Percentiles rank a stretch among this genome's conserved stretches.
phyloP scores from a whole-genome alignment of 1,140 invertebrate genomes.

The Anthonomus grandis region DNA sequence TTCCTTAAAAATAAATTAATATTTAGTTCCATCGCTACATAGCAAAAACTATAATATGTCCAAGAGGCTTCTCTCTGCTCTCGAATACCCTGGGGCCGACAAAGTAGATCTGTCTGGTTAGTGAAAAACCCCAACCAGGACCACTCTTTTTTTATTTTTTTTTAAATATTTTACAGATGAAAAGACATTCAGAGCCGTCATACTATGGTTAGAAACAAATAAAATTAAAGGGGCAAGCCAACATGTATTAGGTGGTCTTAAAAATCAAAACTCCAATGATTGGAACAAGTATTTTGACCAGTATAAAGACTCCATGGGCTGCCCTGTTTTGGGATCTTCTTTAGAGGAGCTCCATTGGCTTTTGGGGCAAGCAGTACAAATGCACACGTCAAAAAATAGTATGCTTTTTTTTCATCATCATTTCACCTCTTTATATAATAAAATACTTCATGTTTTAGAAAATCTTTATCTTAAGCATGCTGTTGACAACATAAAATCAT shows the following conservation, averaged over 20 bases:
- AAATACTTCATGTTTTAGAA: slow-evolving; percentile 51
- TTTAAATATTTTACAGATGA: slow-evolving; percentile 59
- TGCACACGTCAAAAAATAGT: slow-evolving; percentile 83
- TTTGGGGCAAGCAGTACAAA: slow-evolving; percentile 74
- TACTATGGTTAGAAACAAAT: slow-evolving; percentile 92
- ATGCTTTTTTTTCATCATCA: slow-evolving; percentile 42
- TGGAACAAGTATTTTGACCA: slow-evolving; percentile 74
- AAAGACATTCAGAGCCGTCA: slow-evolving; percentile 72
- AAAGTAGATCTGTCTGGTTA: slow-evolving; percentile 65
- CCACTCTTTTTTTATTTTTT: slow-evolving; percentile 12
- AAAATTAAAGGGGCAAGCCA: slow-evolving; percentile 88
- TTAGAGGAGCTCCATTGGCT: slow-evolving; percentile 81
- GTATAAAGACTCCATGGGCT: slow-evolving; percentile 74
- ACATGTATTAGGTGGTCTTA: slow-evolving; percentile 71
- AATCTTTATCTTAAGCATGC: slow-evolving; percentile 68
- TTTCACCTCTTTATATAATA: neutral
- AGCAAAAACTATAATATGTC: slow-evolving; percentile 32
- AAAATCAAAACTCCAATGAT: slow-evolving; percentile 58
- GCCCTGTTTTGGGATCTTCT: slow-evolving; percentile 54
- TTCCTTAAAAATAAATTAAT: too few relatives aligned
- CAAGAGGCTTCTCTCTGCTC: slow-evolving; percentile 49
- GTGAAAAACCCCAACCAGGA: slow-evolving; percentile 22
- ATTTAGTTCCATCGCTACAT: too few relatives aligned
- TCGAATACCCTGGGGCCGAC: slow-evolving; percentile 71
- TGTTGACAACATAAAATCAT: slow-evolving; percentile 58